Evolutionary conservation across 2,888 invertebrate genomes (phyloP).

Genomic region (Temnothorax rugatulus): DNA sequence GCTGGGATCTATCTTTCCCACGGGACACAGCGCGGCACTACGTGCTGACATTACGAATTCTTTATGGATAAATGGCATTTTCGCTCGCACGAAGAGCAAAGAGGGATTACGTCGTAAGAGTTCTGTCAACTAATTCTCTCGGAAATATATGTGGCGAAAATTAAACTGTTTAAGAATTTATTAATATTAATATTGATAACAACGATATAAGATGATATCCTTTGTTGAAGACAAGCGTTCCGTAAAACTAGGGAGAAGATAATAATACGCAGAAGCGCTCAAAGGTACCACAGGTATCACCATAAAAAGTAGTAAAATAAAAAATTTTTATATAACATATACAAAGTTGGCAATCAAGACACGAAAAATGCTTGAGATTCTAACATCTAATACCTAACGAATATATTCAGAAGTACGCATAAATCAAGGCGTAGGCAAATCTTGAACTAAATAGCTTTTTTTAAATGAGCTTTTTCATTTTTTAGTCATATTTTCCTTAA

Average conservation of each 20-base stretch:
- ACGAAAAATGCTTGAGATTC: neutral
- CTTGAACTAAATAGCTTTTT: neutral
- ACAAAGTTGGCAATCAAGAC: neutral
- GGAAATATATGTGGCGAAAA: neutral
- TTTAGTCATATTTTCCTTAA: neutral
- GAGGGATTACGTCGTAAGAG: neutral
- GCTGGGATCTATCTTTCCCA: constrained; percentile 42
- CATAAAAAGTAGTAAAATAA: neutral
- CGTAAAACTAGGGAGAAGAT: neutral
- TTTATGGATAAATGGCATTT: constrained; percentile 32
- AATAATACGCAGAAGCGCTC: neutral
- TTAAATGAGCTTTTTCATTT: neutral
- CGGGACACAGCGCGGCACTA: neutral
- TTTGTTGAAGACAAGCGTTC: neutral
- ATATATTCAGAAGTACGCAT: neutral
- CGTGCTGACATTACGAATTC: constrained; percentile 37
- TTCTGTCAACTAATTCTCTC: neutral
- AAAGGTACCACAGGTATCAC: neutral
- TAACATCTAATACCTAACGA: constrained; percentile 2
- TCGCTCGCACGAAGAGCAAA: neutral
- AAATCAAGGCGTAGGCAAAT: neutral
- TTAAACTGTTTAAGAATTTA: neutral
- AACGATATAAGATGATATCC: neutral
- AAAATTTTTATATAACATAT: neutral
- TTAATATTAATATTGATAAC: neutral